Percentiles rank a stretch among this genome's conserved stretches.
These are phyloP conservation scores for Seriola aureovittata DNA, from an alignment of 2,113 vertebrate species.

Conservation along the genomic window DNA sequence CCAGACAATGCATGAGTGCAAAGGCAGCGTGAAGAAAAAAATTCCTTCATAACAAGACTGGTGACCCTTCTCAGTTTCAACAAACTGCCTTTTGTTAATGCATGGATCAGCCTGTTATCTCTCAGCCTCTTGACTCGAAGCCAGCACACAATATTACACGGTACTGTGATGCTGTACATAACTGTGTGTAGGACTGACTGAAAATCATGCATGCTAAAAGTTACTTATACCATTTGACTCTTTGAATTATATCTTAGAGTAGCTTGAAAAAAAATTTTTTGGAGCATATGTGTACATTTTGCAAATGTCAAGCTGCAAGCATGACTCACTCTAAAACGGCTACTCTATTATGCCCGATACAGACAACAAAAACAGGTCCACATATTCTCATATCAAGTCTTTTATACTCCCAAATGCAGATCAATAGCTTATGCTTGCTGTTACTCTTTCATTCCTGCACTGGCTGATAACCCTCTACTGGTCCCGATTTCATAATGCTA, in stretches of 20 bases:
- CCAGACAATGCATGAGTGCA: constrained; percentile 7
- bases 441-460: constrained; percentile 66
- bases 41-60: constrained; percentile 7
- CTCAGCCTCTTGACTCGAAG: constrained; percentile 1
- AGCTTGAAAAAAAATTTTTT: constrained; percentile 20
- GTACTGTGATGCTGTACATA: background rate
- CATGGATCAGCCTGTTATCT: background rate
- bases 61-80: constrained; percentile 11
- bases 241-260: background rate
- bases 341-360: constrained; percentile 46
- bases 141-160: background rate
- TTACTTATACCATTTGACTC: background rate
- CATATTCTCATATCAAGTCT: constrained; percentile 39
- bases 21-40: constrained; percentile 2
- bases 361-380: constrained; percentile 44
- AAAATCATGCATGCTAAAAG: constrained; percentile 1
- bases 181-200: background rate
- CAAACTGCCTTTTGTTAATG: background rate
- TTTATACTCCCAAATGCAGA: constrained; percentile 45
- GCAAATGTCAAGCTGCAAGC: constrained; percentile 47
- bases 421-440: constrained; percentile 54
- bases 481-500: constrained; percentile 75
- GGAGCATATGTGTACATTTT: constrained; percentile 40
- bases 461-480: constrained; percentile 70
- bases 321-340: constrained; percentile 57